Conservation (phyloP, 2,797 vertebrate species). For the Mus caroli region DNA sequence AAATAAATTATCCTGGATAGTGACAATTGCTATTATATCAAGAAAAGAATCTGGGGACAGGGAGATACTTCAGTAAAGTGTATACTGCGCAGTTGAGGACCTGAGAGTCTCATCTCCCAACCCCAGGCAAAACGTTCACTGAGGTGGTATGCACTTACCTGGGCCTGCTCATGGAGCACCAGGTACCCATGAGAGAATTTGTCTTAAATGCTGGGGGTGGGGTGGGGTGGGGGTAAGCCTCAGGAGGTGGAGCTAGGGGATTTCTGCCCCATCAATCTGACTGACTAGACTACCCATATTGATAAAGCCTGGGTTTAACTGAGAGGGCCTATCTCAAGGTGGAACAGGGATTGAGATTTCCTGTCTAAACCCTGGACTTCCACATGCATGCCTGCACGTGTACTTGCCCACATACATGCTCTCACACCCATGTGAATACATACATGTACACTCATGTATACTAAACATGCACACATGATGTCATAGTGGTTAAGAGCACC, state of each 20-base stretch:
- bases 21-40: neutral
- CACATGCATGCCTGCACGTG: neutral
- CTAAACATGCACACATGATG: neutral
- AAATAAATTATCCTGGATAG: slow-evolving; percentile 17
- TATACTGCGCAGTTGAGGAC: neutral
- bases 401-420: neutral
- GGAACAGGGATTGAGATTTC: neutral
- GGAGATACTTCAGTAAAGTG: neutral
- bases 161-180: neutral
- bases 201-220: no score
- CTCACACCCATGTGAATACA: neutral
- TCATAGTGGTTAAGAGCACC: neutral
- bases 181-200: neutral
- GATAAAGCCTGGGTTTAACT: neutral
- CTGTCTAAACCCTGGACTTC: neutral
- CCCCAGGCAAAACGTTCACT: neutral
- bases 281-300: neutral
- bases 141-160: neutral
- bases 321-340: neutral
- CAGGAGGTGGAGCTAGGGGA: neutral
- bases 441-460: neutral
- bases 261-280: neutral
- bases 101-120: neutral
- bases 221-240: no score
- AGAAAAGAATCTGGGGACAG: neutral